Base-by-base conservation (phyloP, 1,140 invertebrate genomes). In the Drosophila tsacasi region DNA sequence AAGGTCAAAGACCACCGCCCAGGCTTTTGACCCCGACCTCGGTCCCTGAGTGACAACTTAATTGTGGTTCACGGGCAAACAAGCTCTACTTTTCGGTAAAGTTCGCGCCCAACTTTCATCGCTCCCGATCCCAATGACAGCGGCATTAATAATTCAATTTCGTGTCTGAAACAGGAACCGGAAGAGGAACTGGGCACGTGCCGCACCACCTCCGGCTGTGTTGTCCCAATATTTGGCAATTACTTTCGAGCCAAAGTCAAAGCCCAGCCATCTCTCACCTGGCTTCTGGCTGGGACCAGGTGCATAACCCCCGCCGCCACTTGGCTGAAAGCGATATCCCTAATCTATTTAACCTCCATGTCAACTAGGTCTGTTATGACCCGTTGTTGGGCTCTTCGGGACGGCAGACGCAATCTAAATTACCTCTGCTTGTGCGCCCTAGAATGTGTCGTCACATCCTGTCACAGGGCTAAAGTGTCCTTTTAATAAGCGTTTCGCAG, bases 141-240 rank as follows among this genome's bases (percentile, higher is more conserved):
- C 84, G 71, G 68, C 79, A 89, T 89, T 89, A 90, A 89, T 89
- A 89, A 89, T 89, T 89, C 84, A 89, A 90, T 89, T 89, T 89
- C 46, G 40, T 76, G 81, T 47, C 62, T 63, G 62, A 58, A 61
- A 42, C 59, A 54, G 40, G 66, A 67, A 57, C n/a, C n/a, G 30
- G 42, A 47, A 46, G 23, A 25, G 69, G 46, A 66, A 67, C 39
- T 67, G 39, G 68, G 21, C 65, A 63, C 37, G 49, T 62, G 59
- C 46, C 40, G 15, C 6, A 19, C 46, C 30, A 46, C 27, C 15
- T 52, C 25, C 50, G 35, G 60, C 77, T 76, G 66, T 76, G 66
- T 76, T 86, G 80, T 74, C 84, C 76, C 84, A 89, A 87, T 87
- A 89, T 87, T 87, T 89, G 85, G 78, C 85, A 89, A 87, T 89